phyloP scores from a whole-genome alignment of 2,888 invertebrate genomes.

The Sycophila texana region DNA sequence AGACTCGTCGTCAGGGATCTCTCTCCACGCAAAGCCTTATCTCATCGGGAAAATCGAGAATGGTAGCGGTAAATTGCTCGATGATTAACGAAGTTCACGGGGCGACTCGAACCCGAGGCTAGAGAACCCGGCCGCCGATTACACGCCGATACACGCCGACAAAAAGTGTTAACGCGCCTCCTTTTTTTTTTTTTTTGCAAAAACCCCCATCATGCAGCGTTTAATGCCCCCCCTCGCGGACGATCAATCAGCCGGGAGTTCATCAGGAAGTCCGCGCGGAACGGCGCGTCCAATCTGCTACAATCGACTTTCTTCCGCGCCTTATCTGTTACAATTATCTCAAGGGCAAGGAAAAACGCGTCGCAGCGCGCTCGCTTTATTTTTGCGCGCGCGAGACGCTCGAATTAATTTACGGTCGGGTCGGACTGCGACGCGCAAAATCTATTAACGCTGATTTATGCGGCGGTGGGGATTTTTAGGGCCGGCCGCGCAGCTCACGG shows the following conservation, averaged over 20 bases:
- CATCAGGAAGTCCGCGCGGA: constrained; percentile 10
- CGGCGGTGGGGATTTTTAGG: too few species aligned
- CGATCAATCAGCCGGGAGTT: constrained; percentile 12
- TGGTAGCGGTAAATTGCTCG: constrained; percentile 27
- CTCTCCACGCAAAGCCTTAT: constrained; percentile 11
- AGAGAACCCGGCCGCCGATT: neutral
- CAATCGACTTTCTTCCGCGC: neutral
- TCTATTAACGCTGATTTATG: too few species aligned
- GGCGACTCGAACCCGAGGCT: constrained; percentile 2
- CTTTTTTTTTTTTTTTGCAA: too few species aligned
- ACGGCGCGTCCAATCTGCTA: neutral
- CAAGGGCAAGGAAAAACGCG: neutral
- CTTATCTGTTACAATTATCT: neutral
- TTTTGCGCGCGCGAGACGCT: too few species aligned
- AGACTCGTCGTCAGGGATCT: neutral
- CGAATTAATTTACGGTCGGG: too few species aligned
- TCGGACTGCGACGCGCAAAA: too few species aligned
- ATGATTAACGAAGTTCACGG: constrained; percentile 26
- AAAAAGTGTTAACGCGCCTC: too few species aligned
- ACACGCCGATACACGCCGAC: too few species aligned
- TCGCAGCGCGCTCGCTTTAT: neutral
- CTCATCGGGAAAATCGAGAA: constrained; percentile 27
- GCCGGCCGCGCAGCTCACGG: too few species aligned
- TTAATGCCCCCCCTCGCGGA: neutral
- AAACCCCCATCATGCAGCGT: neutral